These are phyloP conservation scores for Megastigmus dorsalis DNA, from an alignment of 2,888 invertebrate species.

Conservation along the genomic window DNA sequence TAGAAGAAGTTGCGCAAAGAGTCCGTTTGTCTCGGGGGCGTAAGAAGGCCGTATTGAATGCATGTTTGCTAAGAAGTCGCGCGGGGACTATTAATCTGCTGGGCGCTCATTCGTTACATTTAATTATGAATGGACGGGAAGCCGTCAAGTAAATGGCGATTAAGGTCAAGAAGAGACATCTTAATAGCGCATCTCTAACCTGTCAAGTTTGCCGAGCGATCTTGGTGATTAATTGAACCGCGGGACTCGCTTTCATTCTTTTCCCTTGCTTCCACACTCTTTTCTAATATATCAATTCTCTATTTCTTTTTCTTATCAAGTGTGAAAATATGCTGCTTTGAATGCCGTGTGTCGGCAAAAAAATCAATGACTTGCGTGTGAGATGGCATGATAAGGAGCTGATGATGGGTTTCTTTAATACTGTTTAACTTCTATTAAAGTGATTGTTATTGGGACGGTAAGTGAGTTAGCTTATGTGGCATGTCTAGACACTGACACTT, in stretches of 20 bases:
- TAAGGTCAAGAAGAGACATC: slow-evolving; percentile 23
- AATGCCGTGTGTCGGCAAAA: not conserved
- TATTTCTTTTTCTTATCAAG: slow-evolving; percentile 9
- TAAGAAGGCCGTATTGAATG: too few relatives aligned
- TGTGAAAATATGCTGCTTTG: too few relatives aligned
- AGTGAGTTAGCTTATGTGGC: too few relatives aligned
- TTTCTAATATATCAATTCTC: not conserved
- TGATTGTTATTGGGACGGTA: too few relatives aligned
- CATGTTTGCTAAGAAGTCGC: too few relatives aligned
- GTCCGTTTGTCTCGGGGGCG: too few relatives aligned
- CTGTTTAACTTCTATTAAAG: too few relatives aligned
- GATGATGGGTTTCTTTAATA: too few relatives aligned
- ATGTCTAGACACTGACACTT: too few relatives aligned
- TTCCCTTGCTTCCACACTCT: not conserved
- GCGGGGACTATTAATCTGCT: slow-evolving; percentile 13
- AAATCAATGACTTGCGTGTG: too few relatives aligned
- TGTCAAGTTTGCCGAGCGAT: slow-evolving; percentile 26
- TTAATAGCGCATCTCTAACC: slow-evolving; percentile 23
- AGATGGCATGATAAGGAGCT: too few relatives aligned
- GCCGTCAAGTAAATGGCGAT: slow-evolving; percentile 20
- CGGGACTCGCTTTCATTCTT: not conserved
- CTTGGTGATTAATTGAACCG: slow-evolving; percentile 31
- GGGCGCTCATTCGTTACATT: slow-evolving; percentile 6
- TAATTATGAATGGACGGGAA: slow-evolving; percentile 16
- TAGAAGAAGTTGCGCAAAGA: too few relatives aligned